Base-by-base conservation (phyloP, 2,888 invertebrate genomes). In the Cylloceria caligata region DNA sequence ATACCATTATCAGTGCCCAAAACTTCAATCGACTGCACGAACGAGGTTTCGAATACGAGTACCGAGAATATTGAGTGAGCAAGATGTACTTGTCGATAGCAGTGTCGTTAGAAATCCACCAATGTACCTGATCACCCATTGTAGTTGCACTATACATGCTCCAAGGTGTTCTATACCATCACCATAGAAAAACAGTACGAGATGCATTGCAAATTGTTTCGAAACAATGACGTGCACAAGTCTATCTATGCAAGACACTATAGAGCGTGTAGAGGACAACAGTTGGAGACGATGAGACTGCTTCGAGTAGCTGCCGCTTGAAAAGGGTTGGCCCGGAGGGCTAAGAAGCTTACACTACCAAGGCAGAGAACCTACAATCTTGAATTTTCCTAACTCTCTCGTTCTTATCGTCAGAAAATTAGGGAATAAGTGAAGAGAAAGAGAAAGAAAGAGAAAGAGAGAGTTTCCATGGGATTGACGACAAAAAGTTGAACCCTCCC, bases 281-380 rank as follows among this genome's bases (percentile, higher is more conserved):
- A 57, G 60, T 81, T 72, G 73, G 57, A 65, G 75, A 39, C 45
- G 49, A 80, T 68, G 75, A 76, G 49, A 52, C 65, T 68, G 39
- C 69, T 80, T 16, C 64, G 39, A 55, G 34, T 42, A 39, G 62
- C 36, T 60, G 42, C 60, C 19, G 60, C 65, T 78, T 73, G 67
- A 30, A 36, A 45, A 52, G 42, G 30, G 30, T 79, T 36, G 64
- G 49, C 80, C 55, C 65, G 78, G 75, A 74, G 71, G 67, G 77
- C 74, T 80, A 80, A 83, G 84, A 67, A 71, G 83, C 81, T 84
- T 83, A 81, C 65, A 11, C 27, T 57, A 47, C 65, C 39, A 24
- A 49, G 24, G 49, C n/a, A 67, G 36, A 69, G 36, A 78, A 68
- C 62, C 16, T 52, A 52, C 27, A 69, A 62, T 19, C 60, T 77